Conservation (phyloP, 2,113 vertebrate genomes). For the Sturnira hondurensis region DNA sequence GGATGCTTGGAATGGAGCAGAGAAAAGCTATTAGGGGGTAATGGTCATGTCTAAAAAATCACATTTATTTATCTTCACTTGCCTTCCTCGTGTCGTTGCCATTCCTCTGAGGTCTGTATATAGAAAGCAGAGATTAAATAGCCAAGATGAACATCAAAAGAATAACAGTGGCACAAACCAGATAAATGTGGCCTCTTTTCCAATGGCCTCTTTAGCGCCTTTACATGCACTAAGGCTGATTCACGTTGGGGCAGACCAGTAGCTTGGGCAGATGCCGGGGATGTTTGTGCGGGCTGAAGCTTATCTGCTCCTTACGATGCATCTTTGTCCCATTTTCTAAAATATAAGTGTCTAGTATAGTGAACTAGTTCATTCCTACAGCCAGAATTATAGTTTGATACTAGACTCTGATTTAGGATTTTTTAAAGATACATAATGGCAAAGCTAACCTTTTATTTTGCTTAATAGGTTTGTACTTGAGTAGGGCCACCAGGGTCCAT, state of each 20-base stretch:
- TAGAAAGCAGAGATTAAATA: slow-evolving; percentile 60
- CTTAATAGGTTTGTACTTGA: not conserved
- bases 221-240: not conserved
- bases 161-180: slow-evolving; percentile 26
- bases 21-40: slow-evolving; percentile 70
- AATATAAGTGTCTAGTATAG: not conserved
- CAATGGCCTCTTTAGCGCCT: not conserved
- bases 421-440: not conserved
- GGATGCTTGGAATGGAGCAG: slow-evolving; percentile 52
- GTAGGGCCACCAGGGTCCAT: not conserved
- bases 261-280: not conserved
- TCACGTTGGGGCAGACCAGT: not conserved
- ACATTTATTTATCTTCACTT: slow-evolving; percentile 74
- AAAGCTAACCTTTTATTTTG: slow-evolving; percentile 41
- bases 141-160: slow-evolving; percentile 46
- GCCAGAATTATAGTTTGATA: slow-evolving; percentile 7
- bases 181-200: slow-evolving; percentile 5
- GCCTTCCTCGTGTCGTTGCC: slow-evolving; percentile 48
- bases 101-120: slow-evolving; percentile 54
- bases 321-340: not conserved
- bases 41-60: slow-evolving; percentile 66
- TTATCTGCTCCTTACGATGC: not conserved
- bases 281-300: not conserved
- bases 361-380: not conserved
- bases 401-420: not conserved